Evolutionary conservation across 2,797 vertebrate genomes (phyloP).

Genomic region (Enteromius mattozi): DNA sequence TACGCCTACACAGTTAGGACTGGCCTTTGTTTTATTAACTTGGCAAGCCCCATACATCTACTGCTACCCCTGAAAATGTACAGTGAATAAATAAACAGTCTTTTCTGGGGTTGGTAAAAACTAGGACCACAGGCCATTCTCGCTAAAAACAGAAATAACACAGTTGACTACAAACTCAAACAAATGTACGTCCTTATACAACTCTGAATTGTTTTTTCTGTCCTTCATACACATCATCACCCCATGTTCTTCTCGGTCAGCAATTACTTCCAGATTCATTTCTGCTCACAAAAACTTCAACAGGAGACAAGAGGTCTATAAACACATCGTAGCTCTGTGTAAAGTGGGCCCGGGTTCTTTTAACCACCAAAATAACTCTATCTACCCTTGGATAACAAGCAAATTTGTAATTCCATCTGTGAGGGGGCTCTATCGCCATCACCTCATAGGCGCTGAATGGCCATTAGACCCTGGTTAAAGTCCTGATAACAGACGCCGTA

Average conservation of each 20-base stretch:
- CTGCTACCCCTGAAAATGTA: constrained; percentile 28
- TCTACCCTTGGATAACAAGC: constrained; percentile 51
- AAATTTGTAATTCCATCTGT: neutral
- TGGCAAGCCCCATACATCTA: constrained; percentile 20
- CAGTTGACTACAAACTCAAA: neutral
- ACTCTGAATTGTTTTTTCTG: constrained; percentile 16
- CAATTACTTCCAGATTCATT: constrained; percentile 17
- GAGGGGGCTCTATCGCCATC: constrained; percentile 5
- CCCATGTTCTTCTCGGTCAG: neutral
- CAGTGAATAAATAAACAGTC: constrained; percentile 41
- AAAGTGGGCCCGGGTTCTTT: neutral
- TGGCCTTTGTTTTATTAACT: constrained; percentile 48
- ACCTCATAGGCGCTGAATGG: constrained; percentile 27
- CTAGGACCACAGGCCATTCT: constrained; percentile 6
- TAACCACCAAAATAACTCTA: constrained; percentile 35
- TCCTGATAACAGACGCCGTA: constrained; percentile 8
- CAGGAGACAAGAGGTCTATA: constrained; percentile 18
- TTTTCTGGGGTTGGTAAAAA: constrained; percentile 17
- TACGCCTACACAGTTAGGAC: constrained; percentile 57
- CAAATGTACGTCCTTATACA: neutral
- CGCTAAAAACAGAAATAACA: constrained; percentile 17
- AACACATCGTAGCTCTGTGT: neutral
- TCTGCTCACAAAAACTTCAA: neutral
- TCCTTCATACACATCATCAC: neutral
- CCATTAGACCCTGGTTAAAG: constrained; percentile 27